phyloP scores from a whole-genome alignment of 2,113 vertebrate genomes.

The Heptranchias perlo region DNA sequence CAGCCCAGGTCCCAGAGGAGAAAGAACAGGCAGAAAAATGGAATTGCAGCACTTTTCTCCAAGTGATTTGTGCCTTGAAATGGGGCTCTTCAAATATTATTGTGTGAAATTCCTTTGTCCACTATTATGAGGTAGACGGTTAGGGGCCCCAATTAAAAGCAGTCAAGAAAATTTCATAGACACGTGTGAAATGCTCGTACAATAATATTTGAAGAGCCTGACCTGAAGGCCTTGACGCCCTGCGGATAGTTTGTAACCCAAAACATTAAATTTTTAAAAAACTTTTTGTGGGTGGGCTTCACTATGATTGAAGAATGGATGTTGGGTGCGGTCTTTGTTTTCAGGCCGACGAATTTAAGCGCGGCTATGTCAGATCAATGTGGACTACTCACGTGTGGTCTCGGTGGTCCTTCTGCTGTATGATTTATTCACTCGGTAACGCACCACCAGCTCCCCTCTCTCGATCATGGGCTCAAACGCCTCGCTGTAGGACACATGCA shows the following conservation, averaged over 20 bases:
- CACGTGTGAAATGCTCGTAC: neutral
- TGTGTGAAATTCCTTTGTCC: neutral
- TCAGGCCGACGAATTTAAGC: neutral
- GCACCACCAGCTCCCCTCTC: constrained; percentile 80
- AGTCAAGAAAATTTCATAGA: neutral
- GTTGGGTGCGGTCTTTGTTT: neutral
- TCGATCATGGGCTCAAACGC: constrained; percentile 81
- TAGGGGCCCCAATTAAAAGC: neutral
- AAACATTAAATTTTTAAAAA: no score
- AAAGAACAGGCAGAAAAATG: neutral
- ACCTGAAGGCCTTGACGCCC: neutral
- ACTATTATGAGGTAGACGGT: neutral
- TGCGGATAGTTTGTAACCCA: neutral
- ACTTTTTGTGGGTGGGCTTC: no score
- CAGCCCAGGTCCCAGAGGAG: neutral
- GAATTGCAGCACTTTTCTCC: neutral
- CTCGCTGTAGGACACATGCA: constrained; percentile 55
- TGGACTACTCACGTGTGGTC: constrained; percentile 70
- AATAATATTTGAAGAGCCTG: neutral
- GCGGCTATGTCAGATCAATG: neutral
- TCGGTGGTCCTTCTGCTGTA: constrained; percentile 82
- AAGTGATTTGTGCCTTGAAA: neutral
- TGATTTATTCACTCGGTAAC: constrained; percentile 74
- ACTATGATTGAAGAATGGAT: no score
- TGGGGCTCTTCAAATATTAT: neutral